phyloP scores from a whole-genome alignment of 2,888 invertebrate genomes.

The Heteropelma amictum region DNA sequence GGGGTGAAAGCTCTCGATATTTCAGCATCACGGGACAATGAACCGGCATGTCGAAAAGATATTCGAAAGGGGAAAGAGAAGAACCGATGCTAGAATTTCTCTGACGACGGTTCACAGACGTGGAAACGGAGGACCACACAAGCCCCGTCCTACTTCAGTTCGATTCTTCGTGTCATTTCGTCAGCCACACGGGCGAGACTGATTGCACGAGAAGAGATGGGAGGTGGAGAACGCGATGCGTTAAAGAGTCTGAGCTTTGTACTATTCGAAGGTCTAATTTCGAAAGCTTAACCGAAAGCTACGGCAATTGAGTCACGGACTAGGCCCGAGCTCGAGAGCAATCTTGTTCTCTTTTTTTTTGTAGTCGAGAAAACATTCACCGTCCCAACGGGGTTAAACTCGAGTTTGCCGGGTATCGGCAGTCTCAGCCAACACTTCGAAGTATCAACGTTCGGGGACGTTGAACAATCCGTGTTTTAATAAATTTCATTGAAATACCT shows the following conservation, averaged over 20 bases:
- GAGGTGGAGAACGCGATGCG: background rate
- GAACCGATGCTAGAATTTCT: background rate
- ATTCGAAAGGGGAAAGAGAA: background rate
- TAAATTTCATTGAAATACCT: no score
- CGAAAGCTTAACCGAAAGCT: slow-evolving; percentile 22
- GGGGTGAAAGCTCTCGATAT: slow-evolving; percentile 13
- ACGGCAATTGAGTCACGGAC: slow-evolving; percentile 11
- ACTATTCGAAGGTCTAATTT: slow-evolving; percentile 48
- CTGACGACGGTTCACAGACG: no score
- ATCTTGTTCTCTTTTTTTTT: slow-evolving; percentile 25
- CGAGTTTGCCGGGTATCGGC: no score
- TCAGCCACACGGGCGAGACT: background rate
- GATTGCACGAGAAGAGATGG: background rate
- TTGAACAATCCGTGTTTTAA: no score
- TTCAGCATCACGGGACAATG: slow-evolving; percentile 10
- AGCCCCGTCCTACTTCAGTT: slow-evolving; percentile 8
- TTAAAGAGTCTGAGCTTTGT: slow-evolving; percentile 26
- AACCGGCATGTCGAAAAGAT: slow-evolving; percentile 7
- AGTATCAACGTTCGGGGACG: no score
- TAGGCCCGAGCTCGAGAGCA: slow-evolving; percentile 20
- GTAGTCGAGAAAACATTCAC: slow-evolving; percentile 8
- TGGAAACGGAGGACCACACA: background rate
- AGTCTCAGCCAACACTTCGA: no score
- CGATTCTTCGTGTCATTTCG: slow-evolving; percentile 21
- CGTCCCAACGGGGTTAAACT: no score